Conservation (phyloP, 2,113 vertebrate species). For the Lycocorax pyrrhopterus region DNA sequence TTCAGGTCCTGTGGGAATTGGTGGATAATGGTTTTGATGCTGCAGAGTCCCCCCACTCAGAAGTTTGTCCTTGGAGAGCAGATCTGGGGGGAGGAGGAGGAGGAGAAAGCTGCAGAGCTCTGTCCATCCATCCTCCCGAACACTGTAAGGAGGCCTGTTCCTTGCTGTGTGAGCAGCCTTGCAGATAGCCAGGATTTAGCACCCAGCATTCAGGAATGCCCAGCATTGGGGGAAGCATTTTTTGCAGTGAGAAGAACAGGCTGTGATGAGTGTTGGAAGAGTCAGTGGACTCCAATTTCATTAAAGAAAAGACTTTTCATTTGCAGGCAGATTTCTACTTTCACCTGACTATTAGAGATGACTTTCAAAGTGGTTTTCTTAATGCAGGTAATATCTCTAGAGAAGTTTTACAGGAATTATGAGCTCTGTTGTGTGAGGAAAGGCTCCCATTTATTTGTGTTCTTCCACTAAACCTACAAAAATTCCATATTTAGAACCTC, state of each 20-base stretch:
- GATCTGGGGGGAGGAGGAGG: background rate
- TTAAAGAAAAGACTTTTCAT: background rate
- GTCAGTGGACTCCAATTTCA: background rate
- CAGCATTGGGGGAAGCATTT: accelerated
- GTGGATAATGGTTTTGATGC: background rate
- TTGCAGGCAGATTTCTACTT: background rate
- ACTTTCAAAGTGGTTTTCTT: background rate
- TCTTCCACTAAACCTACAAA: background rate
- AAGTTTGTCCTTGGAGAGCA: background rate
- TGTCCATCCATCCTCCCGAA: background rate
- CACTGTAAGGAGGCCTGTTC: background rate
- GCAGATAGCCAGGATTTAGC: background rate
- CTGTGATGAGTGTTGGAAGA: background rate
- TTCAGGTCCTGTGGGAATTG: background rate
- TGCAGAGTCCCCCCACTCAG: background rate
- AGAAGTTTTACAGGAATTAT: background rate
- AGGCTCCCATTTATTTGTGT: background rate
- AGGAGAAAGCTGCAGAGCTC: background rate
- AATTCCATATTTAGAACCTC: background rate
- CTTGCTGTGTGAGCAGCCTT: background rate
- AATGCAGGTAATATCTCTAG: background rate
- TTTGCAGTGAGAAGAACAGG: background rate
- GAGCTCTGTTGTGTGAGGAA: background rate
- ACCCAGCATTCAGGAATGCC: background rate
- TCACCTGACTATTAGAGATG: background rate